Percentiles rank a stretch among this genome's conserved stretches.
Conservation (phyloP, 2,797 vertebrate genomes). For the Rhinoraja longicauda region DNA sequence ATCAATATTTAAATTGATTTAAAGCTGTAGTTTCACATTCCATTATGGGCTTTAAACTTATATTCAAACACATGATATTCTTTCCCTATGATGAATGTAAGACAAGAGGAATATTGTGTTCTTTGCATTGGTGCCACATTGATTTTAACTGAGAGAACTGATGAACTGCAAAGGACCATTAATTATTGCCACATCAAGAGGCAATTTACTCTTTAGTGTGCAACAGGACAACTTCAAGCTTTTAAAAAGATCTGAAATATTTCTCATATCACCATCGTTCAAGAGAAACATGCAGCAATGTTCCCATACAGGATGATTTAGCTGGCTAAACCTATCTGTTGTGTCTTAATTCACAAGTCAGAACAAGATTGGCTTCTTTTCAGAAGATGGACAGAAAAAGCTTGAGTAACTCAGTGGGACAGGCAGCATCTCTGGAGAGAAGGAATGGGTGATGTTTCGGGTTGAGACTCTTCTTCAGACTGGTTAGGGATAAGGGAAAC, state of each 20-base stretch:
- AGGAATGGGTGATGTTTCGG: too few species aligned
- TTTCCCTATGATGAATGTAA: too few species aligned
- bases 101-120: background rate
- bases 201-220: background rate
- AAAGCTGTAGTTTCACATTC: too few species aligned
- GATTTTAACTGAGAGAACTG: background rate
- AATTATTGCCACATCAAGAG: background rate
- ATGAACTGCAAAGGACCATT: background rate
- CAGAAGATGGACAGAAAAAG: too few species aligned
- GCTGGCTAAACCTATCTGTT: background rate
- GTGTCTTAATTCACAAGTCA: background rate
- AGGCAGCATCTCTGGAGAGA: too few species aligned
- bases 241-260: background rate
- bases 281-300: background rate
- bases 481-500: too few species aligned
- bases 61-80: too few species aligned
- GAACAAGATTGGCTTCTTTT: background rate
- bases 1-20: too few species aligned
- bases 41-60: too few species aligned
- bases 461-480: too few species aligned
- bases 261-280: background rate
- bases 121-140: background rate
- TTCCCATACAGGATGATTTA: background rate
- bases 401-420: too few species aligned
- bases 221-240: background rate